Conservation (phyloP, 1,140 invertebrate genomes). For the Trypoxylus dichotomus region DNA sequence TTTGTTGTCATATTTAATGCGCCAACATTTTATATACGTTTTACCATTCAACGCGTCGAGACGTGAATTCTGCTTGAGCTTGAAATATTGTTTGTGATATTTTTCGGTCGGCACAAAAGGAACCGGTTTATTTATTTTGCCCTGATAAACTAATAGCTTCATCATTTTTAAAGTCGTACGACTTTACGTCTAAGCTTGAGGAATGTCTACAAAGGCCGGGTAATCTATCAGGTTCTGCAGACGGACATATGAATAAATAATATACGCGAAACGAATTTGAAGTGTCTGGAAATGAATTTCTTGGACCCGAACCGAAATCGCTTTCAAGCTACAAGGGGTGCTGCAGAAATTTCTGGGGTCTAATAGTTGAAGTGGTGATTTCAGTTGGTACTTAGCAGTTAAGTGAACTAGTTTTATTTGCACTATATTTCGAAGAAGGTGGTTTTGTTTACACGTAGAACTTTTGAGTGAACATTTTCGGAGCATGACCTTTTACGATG, state of each 20-base stretch:
- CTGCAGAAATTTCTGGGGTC: no score
- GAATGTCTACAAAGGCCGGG: background rate
- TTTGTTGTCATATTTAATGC: slow-evolving; percentile 25
- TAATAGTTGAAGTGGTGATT: no score
- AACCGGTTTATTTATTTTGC: slow-evolving; percentile 21
- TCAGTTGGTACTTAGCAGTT: no score
- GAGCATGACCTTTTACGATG: no score
- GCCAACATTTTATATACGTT: slow-evolving; percentile 22
- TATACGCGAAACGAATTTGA: no score
- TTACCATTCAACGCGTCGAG: slow-evolving; percentile 2
- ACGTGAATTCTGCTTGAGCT: slow-evolving; percentile 21
- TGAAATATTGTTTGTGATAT: slow-evolving; percentile 19
- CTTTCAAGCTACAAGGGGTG: no score
- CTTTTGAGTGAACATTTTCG: no score
- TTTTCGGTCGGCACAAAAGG: background rate
- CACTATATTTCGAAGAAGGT: no score
- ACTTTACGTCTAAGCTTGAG: slow-evolving; percentile 8
- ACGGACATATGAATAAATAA: background rate
- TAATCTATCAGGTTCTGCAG: background rate
- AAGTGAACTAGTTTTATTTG: no score
- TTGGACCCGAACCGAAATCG: no score
- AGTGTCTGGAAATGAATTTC: no score
- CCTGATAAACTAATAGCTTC: slow-evolving; percentile 19
- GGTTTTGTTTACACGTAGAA: no score
- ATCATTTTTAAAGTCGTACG: slow-evolving; percentile 9